Percentiles rank a stretch among this genome's conserved stretches.
Conservation (phyloP, 35 echinoderm and acorn worm species). For the Chiridota heheva region DNA sequence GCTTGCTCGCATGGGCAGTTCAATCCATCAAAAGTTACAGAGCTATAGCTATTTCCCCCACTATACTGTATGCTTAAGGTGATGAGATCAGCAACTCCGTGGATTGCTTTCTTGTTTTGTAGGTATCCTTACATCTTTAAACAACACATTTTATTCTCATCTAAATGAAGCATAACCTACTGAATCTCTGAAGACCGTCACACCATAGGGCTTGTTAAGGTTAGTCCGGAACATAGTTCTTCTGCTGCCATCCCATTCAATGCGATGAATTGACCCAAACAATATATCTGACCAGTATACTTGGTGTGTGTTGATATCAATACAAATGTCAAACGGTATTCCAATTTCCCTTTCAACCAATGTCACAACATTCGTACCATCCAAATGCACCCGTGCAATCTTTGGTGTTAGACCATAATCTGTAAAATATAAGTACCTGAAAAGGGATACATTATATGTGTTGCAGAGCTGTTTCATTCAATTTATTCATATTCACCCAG, state of each 20-base stretch:
- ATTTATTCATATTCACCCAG: not conserved
- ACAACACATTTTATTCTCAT: no score
- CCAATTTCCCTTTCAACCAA: slow-evolving; percentile 22
- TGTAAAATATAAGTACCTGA: slow-evolving; percentile 75
- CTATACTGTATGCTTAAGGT: no score
- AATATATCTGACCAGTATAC: slow-evolving; percentile 65
- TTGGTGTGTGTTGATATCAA: slow-evolving; percentile 52
- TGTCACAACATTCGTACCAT: slow-evolving; percentile 35
- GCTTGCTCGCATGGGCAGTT: no score
- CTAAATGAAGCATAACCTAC: slow-evolving; percentile 34
- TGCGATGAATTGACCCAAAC: slow-evolving; percentile 36
- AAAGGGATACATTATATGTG: not conserved
- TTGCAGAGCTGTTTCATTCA: not conserved
- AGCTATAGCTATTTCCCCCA: no score
- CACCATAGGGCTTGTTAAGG: slow-evolving; percentile 44
- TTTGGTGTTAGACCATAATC: slow-evolving; percentile 49
- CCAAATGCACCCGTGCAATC: slow-evolving; percentile 46
- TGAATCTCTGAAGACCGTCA: slow-evolving; percentile 54
- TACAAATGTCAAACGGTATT: slow-evolving; percentile 16
- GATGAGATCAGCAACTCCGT: no score
- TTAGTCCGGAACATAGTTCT: slow-evolving; percentile 18
- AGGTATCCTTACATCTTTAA: no score
- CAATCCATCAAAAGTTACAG: no score
- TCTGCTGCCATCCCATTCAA: slow-evolving; percentile 65
- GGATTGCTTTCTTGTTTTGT: no score